Evolutionary conservation across 2,113 vertebrate genomes (phyloP), one percentile per base, ranked within the genome.

Genomic region (Paedocypris sp.): DNA sequence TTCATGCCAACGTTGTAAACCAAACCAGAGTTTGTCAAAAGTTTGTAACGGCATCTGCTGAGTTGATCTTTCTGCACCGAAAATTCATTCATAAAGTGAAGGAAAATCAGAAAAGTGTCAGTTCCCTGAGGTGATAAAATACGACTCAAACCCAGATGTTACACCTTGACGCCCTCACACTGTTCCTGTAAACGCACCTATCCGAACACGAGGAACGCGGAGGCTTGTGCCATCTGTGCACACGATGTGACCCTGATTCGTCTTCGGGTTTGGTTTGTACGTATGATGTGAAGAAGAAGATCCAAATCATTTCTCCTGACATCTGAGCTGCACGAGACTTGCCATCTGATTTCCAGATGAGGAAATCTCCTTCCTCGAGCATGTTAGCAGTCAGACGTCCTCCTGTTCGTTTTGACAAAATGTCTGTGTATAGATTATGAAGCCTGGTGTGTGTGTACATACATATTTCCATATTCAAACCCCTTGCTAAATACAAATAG

Each of bases 381-480:
- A 52, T 9, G 80, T 61, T 51, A 59, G 52, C 52, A 72, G 75
- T 79, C 75, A 75, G 69, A 76, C 73, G 66, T 79, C 76, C 75
- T 77, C 68, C 73, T 62, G 53, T 33, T 20, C 12, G 18, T 60
- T 57, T 71, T 78, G 75, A 77, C 77, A 76, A 53, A 61, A 72
- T 70, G 78, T 73, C 68, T 62, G 64, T 70, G 75, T 79, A 77
- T 71, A 75, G 73, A 75, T 78, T 80, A 81, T 81, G 77, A 81
- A 75, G 68, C 60, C 41, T 3, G 6, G 16, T 23, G 33, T 18
- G 13, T 23, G 32, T 20, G n/a, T n/a, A n/a, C n/a, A n/a, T n/a
- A n/a, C n/a, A n/a, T n/a, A n/a, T n/a, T n/a, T n/a, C n/a, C n/a
- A n/a, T n/a, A n/a, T n/a, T n/a, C n/a, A n/a, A n/a, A n/a, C n/a